phyloP scores from a whole-genome alignment of 37 sponge, comb jelly and placozoan genomes.

The Halisarca cf. caerulea region DNA sequence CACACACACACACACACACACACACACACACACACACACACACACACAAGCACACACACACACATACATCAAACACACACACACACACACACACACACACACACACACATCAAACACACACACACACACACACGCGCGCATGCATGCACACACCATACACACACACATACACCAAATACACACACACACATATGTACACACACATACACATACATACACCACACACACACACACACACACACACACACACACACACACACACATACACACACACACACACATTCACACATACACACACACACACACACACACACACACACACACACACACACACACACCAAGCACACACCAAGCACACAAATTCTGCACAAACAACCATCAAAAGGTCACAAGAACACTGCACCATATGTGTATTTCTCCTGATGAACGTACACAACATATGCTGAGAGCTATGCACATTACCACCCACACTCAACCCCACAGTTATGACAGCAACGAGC shows the following conservation, averaged over 20 bases:
- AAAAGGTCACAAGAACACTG: background rate
- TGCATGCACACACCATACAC: background rate
- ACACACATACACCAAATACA: no score
- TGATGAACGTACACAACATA: no score
- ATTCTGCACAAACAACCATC: no score
- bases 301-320: background rate
- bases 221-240: background rate
- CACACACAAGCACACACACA: no score
- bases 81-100: conserved; percentile 1
- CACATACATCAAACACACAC: no score
- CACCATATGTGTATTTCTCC: background rate
- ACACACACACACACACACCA: conserved; percentile 18
- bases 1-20: background rate
- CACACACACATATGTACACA: background rate
- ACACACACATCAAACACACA: background rate
- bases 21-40: conserved; percentile 4
- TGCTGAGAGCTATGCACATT: no score
- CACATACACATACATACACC: background rate
- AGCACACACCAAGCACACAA: no score
- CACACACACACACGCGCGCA: conserved; percentile 4
- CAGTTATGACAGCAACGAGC: no score
- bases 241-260: background rate
- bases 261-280: no score
- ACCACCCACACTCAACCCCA: no score
- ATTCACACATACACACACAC: no score